These are phyloP conservation scores for Struthidea cinerea DNA, from an alignment of 2,113 vertebrate genomes.

Conservation along the genomic window DNA sequence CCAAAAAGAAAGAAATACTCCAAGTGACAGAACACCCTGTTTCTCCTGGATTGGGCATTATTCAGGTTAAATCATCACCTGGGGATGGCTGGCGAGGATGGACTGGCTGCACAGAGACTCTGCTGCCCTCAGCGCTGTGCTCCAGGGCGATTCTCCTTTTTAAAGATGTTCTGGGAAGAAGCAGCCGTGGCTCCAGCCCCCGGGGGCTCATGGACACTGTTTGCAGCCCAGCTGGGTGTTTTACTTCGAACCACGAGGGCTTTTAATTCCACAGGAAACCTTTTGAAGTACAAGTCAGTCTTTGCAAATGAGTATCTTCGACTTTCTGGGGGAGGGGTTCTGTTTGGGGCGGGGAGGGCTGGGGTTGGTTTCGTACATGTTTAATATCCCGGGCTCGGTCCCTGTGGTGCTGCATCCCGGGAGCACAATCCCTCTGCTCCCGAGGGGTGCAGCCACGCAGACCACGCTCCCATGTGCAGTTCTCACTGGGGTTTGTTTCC, in stretches of 20 bases:
- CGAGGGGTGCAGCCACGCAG: not conserved
- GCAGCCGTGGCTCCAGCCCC: not conserved
- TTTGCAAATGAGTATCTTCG: not conserved
- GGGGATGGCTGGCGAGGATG: not conserved
- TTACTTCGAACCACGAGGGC: not conserved
- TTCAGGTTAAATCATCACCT: not conserved
- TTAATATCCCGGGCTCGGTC: not conserved
- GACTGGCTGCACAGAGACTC: not conserved
- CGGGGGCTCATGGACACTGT: not conserved
- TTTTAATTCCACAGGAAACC: conserved; percentile 13
- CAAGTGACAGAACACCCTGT: not conserved
- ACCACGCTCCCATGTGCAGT: not conserved
- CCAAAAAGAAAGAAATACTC: no score
- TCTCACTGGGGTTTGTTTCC: not conserved
- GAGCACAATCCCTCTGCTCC: not conserved
- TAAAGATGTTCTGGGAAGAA: not conserved
- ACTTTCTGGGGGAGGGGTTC: not conserved
- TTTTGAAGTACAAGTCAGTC: conserved; percentile 6
- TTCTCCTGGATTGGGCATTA: not conserved
- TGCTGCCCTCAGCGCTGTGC: not conserved
- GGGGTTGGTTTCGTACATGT: not conserved
- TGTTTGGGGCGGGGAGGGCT: not conserved
- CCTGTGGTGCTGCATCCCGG: accelerated
- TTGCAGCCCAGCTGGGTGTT: not conserved
- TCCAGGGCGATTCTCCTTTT: not conserved